These are phyloP conservation scores for Blastomussa wellsi DNA, from an alignment of 92 coral and sea anemone species.

Conservation along the genomic window DNA sequence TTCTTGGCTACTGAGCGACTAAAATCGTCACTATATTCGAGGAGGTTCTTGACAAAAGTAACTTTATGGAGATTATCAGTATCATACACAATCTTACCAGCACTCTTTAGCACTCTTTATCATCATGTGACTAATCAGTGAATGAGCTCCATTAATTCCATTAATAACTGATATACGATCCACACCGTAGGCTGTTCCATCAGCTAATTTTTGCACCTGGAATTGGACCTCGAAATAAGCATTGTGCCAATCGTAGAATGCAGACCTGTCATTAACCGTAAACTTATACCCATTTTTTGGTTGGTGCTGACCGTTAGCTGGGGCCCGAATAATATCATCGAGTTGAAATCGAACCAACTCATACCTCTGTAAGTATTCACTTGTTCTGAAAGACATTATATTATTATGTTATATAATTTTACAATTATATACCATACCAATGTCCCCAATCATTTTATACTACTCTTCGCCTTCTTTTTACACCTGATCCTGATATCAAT, in stretches of 20 bases:
- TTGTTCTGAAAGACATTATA: background rate
- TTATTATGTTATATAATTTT: background rate
- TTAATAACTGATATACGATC: background rate
- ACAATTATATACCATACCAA: background rate
- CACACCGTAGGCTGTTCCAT: background rate
- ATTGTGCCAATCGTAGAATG: background rate
- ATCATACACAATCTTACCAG: no score
- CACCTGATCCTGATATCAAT: background rate
- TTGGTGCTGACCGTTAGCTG: constrained; percentile 7
- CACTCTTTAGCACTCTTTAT: no score
- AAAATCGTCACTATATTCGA: no score
- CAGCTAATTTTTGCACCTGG: constrained; percentile 5
- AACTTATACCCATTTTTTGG: background rate
- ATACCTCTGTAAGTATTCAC: background rate
- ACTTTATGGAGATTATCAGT: no score
- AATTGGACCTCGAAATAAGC: background rate
- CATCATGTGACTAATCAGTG: background rate
- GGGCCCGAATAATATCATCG: background rate
- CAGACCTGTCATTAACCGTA: background rate
- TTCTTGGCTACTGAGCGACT: no score
- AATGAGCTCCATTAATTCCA: background rate
- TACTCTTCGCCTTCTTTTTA: background rate
- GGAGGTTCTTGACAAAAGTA: no score
- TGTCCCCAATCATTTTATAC: background rate
- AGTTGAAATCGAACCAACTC: background rate